Base-by-base conservation (phyloP, 2,113 vertebrate genomes). In the Phylloscopus whistleri region DNA sequence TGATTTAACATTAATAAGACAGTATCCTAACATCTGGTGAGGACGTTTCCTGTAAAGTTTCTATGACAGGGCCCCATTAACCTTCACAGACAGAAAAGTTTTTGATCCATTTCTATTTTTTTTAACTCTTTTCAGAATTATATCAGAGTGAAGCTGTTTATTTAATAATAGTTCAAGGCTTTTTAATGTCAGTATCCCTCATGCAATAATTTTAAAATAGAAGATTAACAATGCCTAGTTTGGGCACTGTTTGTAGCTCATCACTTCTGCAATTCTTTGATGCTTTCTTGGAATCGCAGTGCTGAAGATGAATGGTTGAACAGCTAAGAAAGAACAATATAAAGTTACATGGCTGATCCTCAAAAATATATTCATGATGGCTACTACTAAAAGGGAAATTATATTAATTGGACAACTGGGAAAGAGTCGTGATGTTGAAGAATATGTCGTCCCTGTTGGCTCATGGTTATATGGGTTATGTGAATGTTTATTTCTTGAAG, bases 251-350 rank as follows among this genome's bases (percentile, higher is more conserved):
- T 90, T 26, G 16, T 88, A 52, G 73, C 62, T 79, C 51, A 46
- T 83, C 75, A 84, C 10, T 97, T 87, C 60, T 92, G 35, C 4
- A 8, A 48, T 75, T 51, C 8, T 82, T 91, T 90, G 88, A 76
- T 58, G 37, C n/a, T 87, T 96, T 92, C 81, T 94, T 96, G 91
- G 84, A 89, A 91, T 55, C 64, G 28, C 30, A 72, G 21, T 31
- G 27, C 30, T 76, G 49, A 92, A 94, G n/a, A 43, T 69, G 67
- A 90, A 87, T 66, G 53, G 70, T 41, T 75, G n/a, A 90, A 76
- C 37, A 86, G 35, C 17, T 48, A 63, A 78, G 60, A 88, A 70
- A 1, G 3, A 88, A 30, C 11, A 88, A 78, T 70, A 80, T 41
- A 49, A 55, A 62, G 41, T 70, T 84, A 79, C 55, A 70, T 13